These are phyloP conservation scores for Myathropa florea DNA, from an alignment of 2,888 invertebrate species.

Conservation along the genomic window DNA sequence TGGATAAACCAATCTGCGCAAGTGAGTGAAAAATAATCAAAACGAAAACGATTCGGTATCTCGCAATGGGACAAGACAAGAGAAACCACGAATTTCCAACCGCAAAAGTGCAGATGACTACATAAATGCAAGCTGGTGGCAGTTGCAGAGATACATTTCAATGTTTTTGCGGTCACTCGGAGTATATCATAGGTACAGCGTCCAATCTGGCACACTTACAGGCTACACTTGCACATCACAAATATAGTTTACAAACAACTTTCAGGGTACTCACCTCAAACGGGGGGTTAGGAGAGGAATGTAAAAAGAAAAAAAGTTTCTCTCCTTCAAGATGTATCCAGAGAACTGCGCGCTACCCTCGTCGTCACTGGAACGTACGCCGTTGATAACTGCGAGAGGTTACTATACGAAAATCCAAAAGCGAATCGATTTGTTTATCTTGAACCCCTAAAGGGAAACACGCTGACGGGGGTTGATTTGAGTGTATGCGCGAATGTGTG, in stretches of 20 bases:
- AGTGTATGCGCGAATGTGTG: neutral
- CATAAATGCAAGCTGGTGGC: neutral
- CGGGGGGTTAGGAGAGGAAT: neutral
- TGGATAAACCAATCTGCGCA: neutral
- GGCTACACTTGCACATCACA: neutral
- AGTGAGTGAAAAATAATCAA: too few relatives aligned
- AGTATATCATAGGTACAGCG: conserved; percentile 38
- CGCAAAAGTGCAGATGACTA: neutral
- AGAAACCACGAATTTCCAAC: neutral
- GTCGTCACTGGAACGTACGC: conserved; percentile 46
- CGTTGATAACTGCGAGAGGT: conserved; percentile 57
- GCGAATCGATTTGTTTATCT: conserved; percentile 70
- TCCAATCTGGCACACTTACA: conserved; percentile 24
- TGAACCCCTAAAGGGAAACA: conserved; percentile 28
- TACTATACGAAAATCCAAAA: conserved; percentile 59
- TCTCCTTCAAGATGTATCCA: conserved; percentile 1
- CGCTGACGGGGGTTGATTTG: neutral
- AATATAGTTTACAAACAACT: neutral
- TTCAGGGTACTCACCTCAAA: conserved; percentile 23
- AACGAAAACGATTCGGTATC: too few relatives aligned
- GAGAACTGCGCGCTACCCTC: conserved; percentile 50
- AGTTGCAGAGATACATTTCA: neutral
- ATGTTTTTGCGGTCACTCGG: conserved; percentile 41
- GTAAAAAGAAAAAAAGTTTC: neutral
- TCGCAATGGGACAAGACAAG: neutral